Evolutionary conservation across 2,797 vertebrate genomes (phyloP).

Genomic region (Ctenopoma kingsleyae): DNA sequence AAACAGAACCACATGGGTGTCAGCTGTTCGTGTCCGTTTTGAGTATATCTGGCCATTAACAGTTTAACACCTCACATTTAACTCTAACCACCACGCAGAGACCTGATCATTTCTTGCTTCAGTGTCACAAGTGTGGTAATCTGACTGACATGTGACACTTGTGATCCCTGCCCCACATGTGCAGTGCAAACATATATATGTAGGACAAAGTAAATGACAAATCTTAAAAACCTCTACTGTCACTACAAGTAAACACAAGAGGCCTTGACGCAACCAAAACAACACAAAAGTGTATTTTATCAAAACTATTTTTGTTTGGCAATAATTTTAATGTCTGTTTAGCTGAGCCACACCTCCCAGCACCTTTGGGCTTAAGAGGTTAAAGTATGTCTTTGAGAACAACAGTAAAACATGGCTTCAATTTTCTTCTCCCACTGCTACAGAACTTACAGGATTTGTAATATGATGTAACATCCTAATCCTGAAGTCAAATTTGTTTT

Average conservation of each 20-base stretch:
- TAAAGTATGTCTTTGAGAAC: slow-evolving; percentile 15
- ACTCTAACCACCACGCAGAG: neutral
- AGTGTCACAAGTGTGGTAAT: neutral
- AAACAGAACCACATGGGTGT: slow-evolving; percentile 17
- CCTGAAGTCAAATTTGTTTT: slow-evolving; percentile 51
- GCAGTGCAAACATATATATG: neutral
- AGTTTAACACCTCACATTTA: slow-evolving; percentile 1
- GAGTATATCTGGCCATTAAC: slow-evolving; percentile 3
- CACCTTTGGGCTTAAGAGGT: too few relatives aligned
- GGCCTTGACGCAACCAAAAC: too few relatives aligned
- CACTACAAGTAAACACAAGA: too few relatives aligned
- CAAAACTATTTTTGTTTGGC: too few relatives aligned
- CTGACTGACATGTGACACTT: neutral
- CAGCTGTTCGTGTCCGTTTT: neutral
- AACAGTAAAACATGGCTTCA: slow-evolving; percentile 27
- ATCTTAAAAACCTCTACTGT: too few relatives aligned
- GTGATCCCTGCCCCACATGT: too few relatives aligned
- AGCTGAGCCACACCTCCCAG: too few relatives aligned
- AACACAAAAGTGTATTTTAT: too few relatives aligned
- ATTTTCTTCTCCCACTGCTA: slow-evolving; percentile 23
- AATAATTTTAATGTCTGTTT: too few relatives aligned
- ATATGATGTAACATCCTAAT: slow-evolving; percentile 37
- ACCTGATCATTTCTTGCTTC: neutral
- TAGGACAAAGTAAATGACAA: neutral
- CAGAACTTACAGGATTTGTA: slow-evolving; percentile 31